Evolutionary conservation across 2,888 invertebrate genomes (phyloP), one percentile per base, ranked within the genome.

Genomic region (Pristionchus japonicus): DNA sequence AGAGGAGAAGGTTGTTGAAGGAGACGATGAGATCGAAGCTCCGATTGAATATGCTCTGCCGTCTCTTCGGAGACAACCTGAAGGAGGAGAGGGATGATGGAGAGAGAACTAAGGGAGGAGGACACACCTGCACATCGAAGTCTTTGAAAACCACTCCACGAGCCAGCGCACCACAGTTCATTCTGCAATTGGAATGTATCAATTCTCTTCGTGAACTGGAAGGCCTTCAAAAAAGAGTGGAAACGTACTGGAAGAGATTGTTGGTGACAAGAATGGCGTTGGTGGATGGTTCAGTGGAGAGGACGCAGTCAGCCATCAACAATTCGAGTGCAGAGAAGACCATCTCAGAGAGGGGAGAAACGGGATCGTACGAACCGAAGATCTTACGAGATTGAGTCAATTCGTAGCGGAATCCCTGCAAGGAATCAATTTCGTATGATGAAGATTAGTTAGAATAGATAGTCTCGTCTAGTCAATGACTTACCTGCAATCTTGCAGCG

Each of bases 201-300:
- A 1, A 37, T 20, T 13, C 4, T 31, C 15, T 1, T 31, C 70
- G 17, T 7, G 11, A 34, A 34, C 3, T 13, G 31, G 70, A 37
- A 34, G 6, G 4, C n/a, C n/a, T 23, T 57, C 17, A 4, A 64
- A 11, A 27, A n/a, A 27, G 37, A 31, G 23, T 37, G 23, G 90
- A 17, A n/a, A 49, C 87, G 89, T 52, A 92, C 92, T 89, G 89
- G 88, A 94, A 94, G 17, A 93, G 89, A 85, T 93, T 94, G 88
- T 94, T 93, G 80, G 93, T 93, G 40, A 93, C 94, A 52, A 94
- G 88, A 52, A 94, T 94, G 40, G 94, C 93, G 89, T 92, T 93
- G 20, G 91, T 92, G n/a, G 92, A 92, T 31, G 94, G 94, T 80
- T 94, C 94, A 27, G 93, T 93, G 23, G 93, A 92, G 57, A 93